A percentile compares a stretch with the other conserved stretches of the same genome.
Conservation (phyloP, 2,888 invertebrate species). For the Cataglyphis rosenhaueri region DNA sequence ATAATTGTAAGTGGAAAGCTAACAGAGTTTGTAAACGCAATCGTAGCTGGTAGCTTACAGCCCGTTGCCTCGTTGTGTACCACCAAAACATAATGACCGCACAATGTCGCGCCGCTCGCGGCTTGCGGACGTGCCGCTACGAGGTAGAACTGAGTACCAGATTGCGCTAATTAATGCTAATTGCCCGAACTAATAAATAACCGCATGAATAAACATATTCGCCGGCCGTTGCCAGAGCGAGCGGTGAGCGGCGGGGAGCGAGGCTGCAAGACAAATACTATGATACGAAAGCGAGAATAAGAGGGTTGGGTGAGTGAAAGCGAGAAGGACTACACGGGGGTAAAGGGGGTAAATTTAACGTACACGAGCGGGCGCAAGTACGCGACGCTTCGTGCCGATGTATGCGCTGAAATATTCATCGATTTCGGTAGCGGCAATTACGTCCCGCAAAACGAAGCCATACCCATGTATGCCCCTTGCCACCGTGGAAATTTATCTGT, state of each 20-base stretch:
- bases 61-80: slow-evolving; percentile 54
- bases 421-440: slow-evolving; percentile 79
- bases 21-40: slow-evolving; percentile 36
- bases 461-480: slow-evolving; percentile 60
- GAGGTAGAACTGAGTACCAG: slow-evolving; percentile 70
- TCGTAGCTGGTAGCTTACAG: slow-evolving; percentile 24
- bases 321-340: slow-evolving; percentile 30
- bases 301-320: slow-evolving; percentile 39
- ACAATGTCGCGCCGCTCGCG: slow-evolving; percentile 64
- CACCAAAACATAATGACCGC: slow-evolving; percentile 76
- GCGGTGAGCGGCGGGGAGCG: neutral
- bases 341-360: slow-evolving; percentile 50
- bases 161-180: slow-evolving; percentile 84
- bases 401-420: slow-evolving; percentile 80
- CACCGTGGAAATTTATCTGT: slow-evolving; percentile 68
- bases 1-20: slow-evolving; percentile 18
- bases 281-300: slow-evolving; percentile 54
- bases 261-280: slow-evolving; percentile 27
- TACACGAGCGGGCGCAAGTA: slow-evolving; percentile 58
- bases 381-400: slow-evolving; percentile 56
- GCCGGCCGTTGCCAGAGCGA: slow-evolving; percentile 62
- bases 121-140: slow-evolving; percentile 56
- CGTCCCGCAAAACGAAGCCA: slow-evolving; percentile 73
- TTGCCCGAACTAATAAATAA: slow-evolving; percentile 83
- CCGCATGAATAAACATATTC: slow-evolving; percentile 82